These are phyloP conservation scores for Scaptomyza tumidula DNA, from an alignment of 2,888 invertebrate species.

Conservation along the genomic window DNA sequence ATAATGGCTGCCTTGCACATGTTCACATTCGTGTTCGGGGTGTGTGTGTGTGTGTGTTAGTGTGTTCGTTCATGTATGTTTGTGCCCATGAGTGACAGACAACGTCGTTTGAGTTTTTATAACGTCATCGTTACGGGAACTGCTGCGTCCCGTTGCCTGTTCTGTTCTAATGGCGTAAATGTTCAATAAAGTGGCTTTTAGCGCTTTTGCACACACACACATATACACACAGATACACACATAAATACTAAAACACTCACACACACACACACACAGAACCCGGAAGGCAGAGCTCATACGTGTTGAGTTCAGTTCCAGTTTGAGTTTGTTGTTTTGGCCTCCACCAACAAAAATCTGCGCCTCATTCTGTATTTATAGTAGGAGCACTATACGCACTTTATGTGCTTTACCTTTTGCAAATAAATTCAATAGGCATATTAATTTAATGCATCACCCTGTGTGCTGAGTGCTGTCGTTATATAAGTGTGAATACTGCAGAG, in stretches of 20 bases:
- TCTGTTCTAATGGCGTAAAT: constrained; percentile 75
- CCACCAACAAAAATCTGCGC: constrained; percentile 57
- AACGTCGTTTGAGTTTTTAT: constrained; percentile 74
- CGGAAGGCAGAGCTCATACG: constrained; percentile 50
- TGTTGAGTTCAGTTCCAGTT: constrained; percentile 15
- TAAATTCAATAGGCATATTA: constrained; percentile 61
- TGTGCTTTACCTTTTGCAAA: constrained; percentile 56
- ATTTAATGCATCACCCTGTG: constrained; percentile 47
- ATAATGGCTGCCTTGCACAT: constrained; percentile 60
- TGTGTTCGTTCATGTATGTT: constrained; percentile 1
- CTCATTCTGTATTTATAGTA: constrained; percentile 55
- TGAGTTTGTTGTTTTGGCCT: constrained; percentile 18
- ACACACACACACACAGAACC: constrained; percentile 26
- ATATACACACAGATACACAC: not conserved
- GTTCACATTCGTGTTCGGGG: constrained; percentile 10
- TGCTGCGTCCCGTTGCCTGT: constrained; percentile 45
- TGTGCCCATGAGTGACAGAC: constrained; percentile 69
- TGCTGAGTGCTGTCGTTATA: not conserved
- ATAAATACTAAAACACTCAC: not conserved
- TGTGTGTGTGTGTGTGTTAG: constrained; percentile 1
- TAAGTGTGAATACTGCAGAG: constrained; percentile 4
- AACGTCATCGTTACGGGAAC: constrained; percentile 57
- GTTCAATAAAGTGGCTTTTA: constrained; percentile 80
- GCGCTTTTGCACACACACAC: constrained; percentile 54
- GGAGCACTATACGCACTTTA: constrained; percentile 65